A percentile compares a stretch with the other conserved stretches of the same genome.
Evolutionary conservation across 2,797 vertebrate species (phyloP).

Genomic region (Danio choprae): DNA sequence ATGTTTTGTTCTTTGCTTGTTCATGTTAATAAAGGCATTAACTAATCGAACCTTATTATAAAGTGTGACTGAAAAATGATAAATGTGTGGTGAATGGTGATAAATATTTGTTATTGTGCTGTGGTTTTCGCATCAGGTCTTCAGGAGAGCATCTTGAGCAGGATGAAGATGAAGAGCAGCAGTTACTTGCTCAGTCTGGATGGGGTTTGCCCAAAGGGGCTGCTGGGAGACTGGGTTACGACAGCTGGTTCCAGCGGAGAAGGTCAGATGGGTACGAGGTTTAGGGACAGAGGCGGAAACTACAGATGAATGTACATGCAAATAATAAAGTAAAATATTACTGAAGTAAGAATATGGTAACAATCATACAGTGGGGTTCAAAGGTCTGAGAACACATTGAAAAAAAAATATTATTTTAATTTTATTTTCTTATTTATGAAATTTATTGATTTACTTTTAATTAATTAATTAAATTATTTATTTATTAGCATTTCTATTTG

Average conservation of each 20-base stretch:
- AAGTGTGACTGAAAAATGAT: no score
- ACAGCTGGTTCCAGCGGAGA: slow-evolving; percentile 54
- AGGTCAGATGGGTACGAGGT: slow-evolving; percentile 63
- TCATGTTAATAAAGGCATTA: no score
- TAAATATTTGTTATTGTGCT: background rate
- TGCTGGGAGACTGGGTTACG: slow-evolving; percentile 50
- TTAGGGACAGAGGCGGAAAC: slow-evolving; percentile 31
- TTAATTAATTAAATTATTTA: no score
- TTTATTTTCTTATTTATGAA: background rate
- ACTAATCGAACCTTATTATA: no score
- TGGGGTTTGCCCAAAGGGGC: slow-evolving; percentile 62
- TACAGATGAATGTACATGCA: slow-evolving; percentile 47
- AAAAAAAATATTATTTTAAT: background rate
- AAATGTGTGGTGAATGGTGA: no score
- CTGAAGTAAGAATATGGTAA: slow-evolving; percentile 26
- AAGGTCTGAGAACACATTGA: background rate
- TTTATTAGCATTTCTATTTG: no score
- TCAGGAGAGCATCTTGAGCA: slow-evolving; percentile 71
- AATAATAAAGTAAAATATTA: slow-evolving; percentile 32
- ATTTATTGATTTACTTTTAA: no score
- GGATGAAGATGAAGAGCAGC: slow-evolving; percentile 65
- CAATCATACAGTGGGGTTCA: slow-evolving; percentile 11
- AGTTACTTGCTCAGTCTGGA: slow-evolving; percentile 62
- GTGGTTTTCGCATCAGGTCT: slow-evolving; percentile 65
- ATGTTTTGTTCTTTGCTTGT: no score